Evolutionary conservation across 2,888 invertebrate genomes (phyloP).

Genomic region (Palloptera scutellata): DNA sequence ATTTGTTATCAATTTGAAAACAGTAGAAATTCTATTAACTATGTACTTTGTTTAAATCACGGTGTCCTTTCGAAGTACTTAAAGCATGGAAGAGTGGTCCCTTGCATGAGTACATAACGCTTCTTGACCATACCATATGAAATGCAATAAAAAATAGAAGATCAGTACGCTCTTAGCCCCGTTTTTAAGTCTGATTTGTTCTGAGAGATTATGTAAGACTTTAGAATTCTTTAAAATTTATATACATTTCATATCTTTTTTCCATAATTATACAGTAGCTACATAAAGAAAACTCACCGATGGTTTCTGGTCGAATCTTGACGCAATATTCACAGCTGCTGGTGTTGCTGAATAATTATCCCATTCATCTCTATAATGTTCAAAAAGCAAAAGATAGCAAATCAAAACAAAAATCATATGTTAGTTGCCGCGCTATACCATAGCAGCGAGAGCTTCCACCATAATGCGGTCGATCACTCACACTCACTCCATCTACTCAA

Average conservation of each 20-base stretch:
- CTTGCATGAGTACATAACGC: too few species aligned
- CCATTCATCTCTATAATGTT: slow-evolving; percentile 47
- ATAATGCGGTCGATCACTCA: not conserved
- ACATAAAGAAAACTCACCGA: slow-evolving; percentile 37
- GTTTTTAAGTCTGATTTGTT: not conserved
- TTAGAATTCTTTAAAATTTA: slow-evolving; percentile 13
- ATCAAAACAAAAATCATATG: slow-evolving; percentile 41
- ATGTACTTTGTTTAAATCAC: too few species aligned
- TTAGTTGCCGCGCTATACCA: not conserved
- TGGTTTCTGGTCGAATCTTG: slow-evolving; percentile 36
- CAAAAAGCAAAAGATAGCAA: slow-evolving; percentile 39
- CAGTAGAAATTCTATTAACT: too few species aligned
- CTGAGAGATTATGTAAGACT: slow-evolving; percentile 13
- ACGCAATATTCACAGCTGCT: slow-evolving; percentile 29
- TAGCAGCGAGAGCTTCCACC: slow-evolving; percentile 23
- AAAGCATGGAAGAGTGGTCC: too few species aligned
- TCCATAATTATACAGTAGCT: not conserved
- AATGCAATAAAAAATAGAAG: too few species aligned
- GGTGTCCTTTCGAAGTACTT: too few species aligned
- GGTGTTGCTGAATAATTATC: slow-evolving; percentile 29
- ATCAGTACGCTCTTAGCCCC: too few species aligned
- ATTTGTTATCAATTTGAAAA: too few species aligned
- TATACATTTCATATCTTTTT: not conserved
- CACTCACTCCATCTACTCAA: too few species aligned
- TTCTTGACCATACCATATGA: too few species aligned